Evolutionary conservation across 2,888 invertebrate genomes (phyloP).

Genomic region (Pristionchus maxplancki): DNA sequence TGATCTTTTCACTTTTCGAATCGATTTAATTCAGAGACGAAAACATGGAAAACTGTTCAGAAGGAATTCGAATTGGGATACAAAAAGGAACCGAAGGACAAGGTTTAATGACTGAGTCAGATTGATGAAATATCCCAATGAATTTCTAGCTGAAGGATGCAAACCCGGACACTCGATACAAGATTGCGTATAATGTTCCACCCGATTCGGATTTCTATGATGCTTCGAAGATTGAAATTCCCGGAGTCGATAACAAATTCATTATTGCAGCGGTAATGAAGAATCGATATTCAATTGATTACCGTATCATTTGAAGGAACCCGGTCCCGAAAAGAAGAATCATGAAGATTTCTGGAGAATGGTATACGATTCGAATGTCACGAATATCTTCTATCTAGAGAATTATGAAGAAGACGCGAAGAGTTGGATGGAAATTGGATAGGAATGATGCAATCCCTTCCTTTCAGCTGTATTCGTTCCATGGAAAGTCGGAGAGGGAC

Average conservation of each 20-base stretch:
- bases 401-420: not conserved
- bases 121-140: not conserved
- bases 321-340: not conserved
- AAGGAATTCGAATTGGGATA: slow-evolving; percentile 33
- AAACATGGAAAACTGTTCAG: slow-evolving; percentile 2
- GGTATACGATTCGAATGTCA: slow-evolving; percentile 48
- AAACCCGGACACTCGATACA: slow-evolving; percentile 45
- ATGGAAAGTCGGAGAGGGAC: slow-evolving; percentile 25
- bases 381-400: slow-evolving; percentile 46
- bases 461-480: slow-evolving; percentile 35
- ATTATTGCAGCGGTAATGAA: slow-evolving; percentile 25
- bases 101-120: not conserved
- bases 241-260: slow-evolving; percentile 27
- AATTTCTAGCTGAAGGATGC: not conserved
- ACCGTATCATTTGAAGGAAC: not conserved
- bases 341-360: slow-evolving; percentile 45
- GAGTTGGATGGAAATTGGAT: slow-evolving; percentile 17
- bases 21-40: not conserved
- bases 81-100: slow-evolving; percentile 18
- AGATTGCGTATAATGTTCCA: slow-evolving; percentile 22
- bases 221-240: slow-evolving; percentile 25
- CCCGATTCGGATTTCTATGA: slow-evolving; percentile 44
- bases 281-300: not conserved
- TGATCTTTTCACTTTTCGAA: slow-evolving; percentile 18
- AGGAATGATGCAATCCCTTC: not conserved